Conservation (phyloP, 2,797 vertebrate species). For the Thripadectes ignobilis region DNA sequence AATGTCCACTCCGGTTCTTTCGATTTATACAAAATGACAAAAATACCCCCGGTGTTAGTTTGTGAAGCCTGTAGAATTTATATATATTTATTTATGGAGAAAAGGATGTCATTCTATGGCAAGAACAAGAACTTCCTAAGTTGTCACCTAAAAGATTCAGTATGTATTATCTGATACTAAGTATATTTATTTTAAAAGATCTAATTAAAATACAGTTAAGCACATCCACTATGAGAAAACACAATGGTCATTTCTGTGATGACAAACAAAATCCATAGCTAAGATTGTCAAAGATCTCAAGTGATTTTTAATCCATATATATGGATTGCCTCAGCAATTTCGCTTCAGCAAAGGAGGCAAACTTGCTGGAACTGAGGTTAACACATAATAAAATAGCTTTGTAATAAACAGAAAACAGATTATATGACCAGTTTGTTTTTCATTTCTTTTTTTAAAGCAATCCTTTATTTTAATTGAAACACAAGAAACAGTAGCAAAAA, state of each 20-base stretch:
- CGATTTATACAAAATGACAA: slow-evolving; percentile 54
- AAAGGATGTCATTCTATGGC: neutral
- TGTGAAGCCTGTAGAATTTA: neutral
- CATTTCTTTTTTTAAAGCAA: neutral
- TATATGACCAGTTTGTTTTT: neutral
- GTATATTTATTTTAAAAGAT: neutral
- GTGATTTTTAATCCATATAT: neutral
- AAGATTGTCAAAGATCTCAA: neutral
- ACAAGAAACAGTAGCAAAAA: neutral
- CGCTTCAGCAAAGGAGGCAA: neutral
- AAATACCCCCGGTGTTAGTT: slow-evolving; percentile 13
- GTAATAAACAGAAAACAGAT: neutral
- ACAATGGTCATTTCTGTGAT: neutral
- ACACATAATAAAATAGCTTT: neutral
- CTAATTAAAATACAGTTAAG: neutral
- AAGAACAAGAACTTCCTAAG: neutral
- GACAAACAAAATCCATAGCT: neutral
- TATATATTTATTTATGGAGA: slow-evolving; percentile 48
- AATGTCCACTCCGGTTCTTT: neutral
- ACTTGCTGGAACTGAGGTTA: neutral
- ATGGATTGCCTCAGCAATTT: neutral
- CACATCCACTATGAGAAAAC: neutral
- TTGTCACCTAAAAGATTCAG: neutral
- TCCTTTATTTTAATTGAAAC: neutral
- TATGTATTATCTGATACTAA: neutral